Evolutionary conservation across 2,113 vertebrate genomes (phyloP).

Genomic region (Eublepharis macularius): DNA sequence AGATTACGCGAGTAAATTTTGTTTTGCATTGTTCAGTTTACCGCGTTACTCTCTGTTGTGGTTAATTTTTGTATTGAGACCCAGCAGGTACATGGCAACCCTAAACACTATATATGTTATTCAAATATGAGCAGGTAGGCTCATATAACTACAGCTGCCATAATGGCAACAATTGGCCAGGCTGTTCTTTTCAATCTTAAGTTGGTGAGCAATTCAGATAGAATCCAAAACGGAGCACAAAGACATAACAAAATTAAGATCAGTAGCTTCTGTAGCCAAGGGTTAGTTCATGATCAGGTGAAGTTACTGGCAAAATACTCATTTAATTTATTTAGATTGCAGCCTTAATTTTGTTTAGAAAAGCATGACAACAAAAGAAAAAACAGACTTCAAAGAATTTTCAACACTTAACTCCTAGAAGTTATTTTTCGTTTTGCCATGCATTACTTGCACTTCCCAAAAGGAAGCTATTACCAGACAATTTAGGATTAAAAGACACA

Average conservation of each 20-base stretch:
- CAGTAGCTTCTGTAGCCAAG: neutral
- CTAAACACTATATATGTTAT: too few species aligned
- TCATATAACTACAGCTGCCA: too few species aligned
- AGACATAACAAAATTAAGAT: neutral
- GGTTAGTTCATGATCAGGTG: neutral
- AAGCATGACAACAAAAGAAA: neutral
- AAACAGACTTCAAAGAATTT: neutral
- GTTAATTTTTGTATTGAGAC: too few species aligned
- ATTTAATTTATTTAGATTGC: neutral
- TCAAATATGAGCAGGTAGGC: too few species aligned
- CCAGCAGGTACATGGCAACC: too few species aligned
- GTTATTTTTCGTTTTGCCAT: conserved; percentile 1
- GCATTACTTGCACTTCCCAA: conserved; percentile 19
- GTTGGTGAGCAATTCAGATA: neutral
- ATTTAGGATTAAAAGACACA: conserved; percentile 48
- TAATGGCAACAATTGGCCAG: too few species aligned
- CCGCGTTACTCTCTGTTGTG: too few species aligned
- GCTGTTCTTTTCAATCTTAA: too few species aligned
- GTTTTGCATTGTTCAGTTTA: too few species aligned
- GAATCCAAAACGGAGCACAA: neutral
- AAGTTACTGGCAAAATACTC: too few species aligned
- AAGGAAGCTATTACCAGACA: conserved; percentile 25
- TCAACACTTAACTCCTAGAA: neutral
- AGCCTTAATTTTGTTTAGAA: neutral
- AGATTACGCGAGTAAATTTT: too few species aligned